Evolutionary conservation across 2,888 invertebrate species (phyloP).

Genomic region (Teleogryllus oceanicus): DNA sequence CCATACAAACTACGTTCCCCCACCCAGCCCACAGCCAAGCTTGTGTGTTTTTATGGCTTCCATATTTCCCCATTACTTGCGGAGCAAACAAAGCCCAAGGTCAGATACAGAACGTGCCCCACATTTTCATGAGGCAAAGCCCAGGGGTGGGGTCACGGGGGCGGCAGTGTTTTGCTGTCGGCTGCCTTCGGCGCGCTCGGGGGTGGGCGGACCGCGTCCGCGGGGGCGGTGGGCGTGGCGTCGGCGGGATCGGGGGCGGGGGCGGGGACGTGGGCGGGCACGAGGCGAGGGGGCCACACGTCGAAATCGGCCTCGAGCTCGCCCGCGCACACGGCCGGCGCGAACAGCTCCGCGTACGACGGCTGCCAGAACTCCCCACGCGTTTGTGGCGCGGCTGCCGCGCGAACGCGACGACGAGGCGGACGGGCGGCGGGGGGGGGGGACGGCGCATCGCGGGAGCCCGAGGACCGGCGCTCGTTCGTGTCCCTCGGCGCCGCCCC

Average conservation of each 20-base stretch:
- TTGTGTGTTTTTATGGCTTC: no score
- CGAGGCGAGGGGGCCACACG: not conserved
- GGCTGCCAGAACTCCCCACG: not conserved
- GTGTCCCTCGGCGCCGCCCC: no score
- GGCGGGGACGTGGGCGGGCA: not conserved
- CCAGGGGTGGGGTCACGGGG: not conserved
- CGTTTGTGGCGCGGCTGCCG: not conserved
- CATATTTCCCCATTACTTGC: no score
- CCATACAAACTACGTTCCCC: no score
- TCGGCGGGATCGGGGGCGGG: not conserved
- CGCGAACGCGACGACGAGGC: not conserved
- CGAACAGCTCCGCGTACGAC: not conserved
- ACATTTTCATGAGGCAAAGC: no score
- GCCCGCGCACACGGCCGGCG: not conserved
- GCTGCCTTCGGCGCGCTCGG: not conserved
- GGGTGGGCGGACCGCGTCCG: not conserved
- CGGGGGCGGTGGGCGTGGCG: not conserved
- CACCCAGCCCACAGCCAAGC: no score
- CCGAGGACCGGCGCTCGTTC: no score
- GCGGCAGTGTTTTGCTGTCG: not conserved
- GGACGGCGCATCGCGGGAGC: no score
- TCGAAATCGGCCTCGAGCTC: not conserved
- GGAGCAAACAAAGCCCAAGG: no score
- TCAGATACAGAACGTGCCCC: no score
- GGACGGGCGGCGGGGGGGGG: not conserved